These are phyloP conservation scores for Gobio occitaniae DNA, from an alignment of 2,797 vertebrate species.

Conservation along the genomic window DNA sequence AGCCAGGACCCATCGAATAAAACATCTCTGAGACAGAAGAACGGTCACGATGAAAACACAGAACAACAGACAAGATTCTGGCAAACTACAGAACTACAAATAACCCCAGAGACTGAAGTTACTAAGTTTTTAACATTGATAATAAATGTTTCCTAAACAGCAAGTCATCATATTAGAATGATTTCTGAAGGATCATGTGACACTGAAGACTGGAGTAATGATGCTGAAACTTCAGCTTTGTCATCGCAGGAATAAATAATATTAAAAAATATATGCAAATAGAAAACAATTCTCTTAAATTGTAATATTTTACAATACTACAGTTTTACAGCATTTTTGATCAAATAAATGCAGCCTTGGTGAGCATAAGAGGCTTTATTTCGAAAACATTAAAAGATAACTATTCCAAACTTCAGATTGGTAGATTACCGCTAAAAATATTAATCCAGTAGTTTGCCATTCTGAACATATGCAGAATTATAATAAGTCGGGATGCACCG, in stretches of 20 bases:
- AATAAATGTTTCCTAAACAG: background rate
- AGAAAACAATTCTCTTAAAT: too few relatives aligned
- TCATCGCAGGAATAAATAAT: background rate
- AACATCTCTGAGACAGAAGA: conserved; percentile 84
- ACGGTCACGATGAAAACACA: conserved; percentile 8
- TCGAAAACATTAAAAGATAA: background rate
- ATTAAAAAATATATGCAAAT: background rate
- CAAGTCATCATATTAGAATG: background rate
- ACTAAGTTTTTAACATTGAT: background rate
- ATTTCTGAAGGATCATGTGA: background rate
- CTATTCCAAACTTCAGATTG: background rate
- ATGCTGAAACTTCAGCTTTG: background rate
- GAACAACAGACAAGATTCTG: background rate
- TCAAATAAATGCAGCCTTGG: background rate
- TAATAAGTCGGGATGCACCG: background rate
- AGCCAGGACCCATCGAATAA: conserved; percentile 87
- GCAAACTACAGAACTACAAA: background rate
- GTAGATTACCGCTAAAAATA: background rate
- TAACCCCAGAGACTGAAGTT: background rate
- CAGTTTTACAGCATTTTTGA: background rate
- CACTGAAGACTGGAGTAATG: background rate
- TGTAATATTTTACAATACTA: too few relatives aligned
- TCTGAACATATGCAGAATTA: background rate
- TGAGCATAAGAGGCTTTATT: too few relatives aligned
- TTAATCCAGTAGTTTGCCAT: background rate